phyloP scores from a whole-genome alignment of 2,888 invertebrate genomes.

The Andrena dorsata region DNA sequence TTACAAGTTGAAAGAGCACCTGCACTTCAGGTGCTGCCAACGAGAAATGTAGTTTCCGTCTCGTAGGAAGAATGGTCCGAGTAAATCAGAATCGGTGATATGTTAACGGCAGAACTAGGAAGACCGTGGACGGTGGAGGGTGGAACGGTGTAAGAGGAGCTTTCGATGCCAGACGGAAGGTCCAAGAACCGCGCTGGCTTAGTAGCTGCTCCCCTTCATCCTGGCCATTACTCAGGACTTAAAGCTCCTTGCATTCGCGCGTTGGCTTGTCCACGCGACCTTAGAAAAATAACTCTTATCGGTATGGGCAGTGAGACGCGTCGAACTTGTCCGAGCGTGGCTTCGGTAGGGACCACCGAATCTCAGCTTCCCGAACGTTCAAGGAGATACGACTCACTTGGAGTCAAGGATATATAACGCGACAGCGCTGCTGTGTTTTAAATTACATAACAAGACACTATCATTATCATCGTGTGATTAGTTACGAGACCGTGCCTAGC shows the following conservation, averaged over 20 bases:
- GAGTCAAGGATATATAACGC: neutral
- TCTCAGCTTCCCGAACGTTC: neutral
- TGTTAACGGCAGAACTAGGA: slow-evolving; percentile 56
- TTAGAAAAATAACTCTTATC: slow-evolving; percentile 39
- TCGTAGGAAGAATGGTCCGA: slow-evolving; percentile 10
- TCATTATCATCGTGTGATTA: neutral
- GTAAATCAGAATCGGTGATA: slow-evolving; percentile 48
- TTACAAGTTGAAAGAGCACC: neutral
- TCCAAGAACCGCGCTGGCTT: slow-evolving; percentile 66
- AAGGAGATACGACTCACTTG: neutral
- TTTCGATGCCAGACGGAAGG: slow-evolving; percentile 67
- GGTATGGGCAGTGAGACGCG: neutral
- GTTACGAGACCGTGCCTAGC: too few relatives aligned
- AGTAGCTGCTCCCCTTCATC: slow-evolving; percentile 65
- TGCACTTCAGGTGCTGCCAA: neutral
- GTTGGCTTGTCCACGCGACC: slow-evolving; percentile 45
- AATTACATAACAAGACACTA: neutral
- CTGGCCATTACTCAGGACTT: slow-evolving; percentile 70
- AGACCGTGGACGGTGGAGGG: slow-evolving; percentile 47
- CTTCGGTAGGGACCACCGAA: slow-evolving; percentile 2
- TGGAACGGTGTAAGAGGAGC: slow-evolving; percentile 28
- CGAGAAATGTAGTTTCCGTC: slow-evolving; percentile 29
- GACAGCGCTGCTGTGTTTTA: neutral
- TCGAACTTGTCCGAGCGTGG: slow-evolving; percentile 28
- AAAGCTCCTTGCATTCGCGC: slow-evolving; percentile 61